Evolutionary conservation across 2,888 invertebrate species (phyloP).

Genomic region (Drosophila pseudotakahashii): DNA sequence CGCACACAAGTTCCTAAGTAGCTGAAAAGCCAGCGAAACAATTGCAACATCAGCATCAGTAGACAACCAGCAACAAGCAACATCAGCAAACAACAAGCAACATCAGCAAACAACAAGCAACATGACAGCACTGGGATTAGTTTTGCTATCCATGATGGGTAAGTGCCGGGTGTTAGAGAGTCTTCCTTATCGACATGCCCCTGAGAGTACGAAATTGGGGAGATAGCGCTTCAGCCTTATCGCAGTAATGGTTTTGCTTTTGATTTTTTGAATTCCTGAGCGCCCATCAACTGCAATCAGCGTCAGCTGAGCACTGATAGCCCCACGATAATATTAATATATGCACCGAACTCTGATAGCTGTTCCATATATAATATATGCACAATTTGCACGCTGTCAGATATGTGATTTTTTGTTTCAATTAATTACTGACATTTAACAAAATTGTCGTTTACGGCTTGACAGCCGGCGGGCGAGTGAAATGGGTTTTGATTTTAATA

Average conservation of each 20-base stretch:
- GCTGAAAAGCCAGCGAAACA: conserved; percentile 9
- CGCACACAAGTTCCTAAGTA: conserved; percentile 51
- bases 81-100: conserved; percentile 26
- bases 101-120: conserved; percentile 24
- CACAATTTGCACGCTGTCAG: conserved; percentile 38
- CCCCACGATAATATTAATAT: conserved; percentile 2
- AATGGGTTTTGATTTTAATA: conserved; percentile 50
- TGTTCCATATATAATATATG: conserved; percentile 15
- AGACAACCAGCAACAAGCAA: too few relatives aligned
- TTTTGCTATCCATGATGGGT: conserved; percentile 81
- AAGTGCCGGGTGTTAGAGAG: conserved; percentile 56
- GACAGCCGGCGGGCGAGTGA: conserved; percentile 26
- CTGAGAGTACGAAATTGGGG: not conserved
- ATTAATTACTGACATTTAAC: conserved; percentile 70
- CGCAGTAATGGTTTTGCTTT: not conserved
- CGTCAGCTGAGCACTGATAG: conserved; percentile 27
- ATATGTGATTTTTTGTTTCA: conserved; percentile 53
- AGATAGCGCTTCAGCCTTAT: conserved; percentile 6
- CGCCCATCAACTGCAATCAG: conserved; percentile 56
- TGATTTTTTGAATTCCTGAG: conserved; percentile 41
- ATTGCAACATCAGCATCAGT: conserved; percentile 11
- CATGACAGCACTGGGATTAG: conserved; percentile 77
- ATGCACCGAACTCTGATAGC: conserved; percentile 14
- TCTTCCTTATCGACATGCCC: conserved; percentile 10
- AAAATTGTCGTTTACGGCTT: conserved; percentile 56